Conservation (phyloP, 2,797 vertebrate genomes). For the Oryzias dopingdopingensis region DNA sequence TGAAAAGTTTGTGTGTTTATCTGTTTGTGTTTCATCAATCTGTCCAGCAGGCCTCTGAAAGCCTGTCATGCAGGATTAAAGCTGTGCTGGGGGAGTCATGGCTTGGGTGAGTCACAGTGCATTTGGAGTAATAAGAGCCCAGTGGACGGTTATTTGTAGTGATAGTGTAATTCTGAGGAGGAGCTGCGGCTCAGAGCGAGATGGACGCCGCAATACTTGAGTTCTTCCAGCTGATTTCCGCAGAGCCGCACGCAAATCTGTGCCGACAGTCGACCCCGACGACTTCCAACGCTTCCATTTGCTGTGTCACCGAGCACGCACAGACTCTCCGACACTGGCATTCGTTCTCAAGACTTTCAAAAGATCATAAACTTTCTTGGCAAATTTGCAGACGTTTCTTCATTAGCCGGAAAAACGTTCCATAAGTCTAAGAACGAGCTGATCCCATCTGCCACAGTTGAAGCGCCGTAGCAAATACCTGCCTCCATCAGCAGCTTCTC, state of each 20-base stretch:
- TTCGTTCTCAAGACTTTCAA: background rate
- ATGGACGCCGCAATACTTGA: slow-evolving; percentile 6
- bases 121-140: slow-evolving; percentile 16
- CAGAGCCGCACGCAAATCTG: slow-evolving; percentile 22
- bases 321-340: background rate
- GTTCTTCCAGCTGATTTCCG: slow-evolving; percentile 33
- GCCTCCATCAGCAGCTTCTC: slow-evolving; percentile 22
- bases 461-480: slow-evolving; percentile 13
- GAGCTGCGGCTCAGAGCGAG: slow-evolving; percentile 21
- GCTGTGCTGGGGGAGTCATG: background rate
- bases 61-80: slow-evolving; percentile 21
- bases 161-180: slow-evolving; percentile 36
- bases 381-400: too few species aligned
- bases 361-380: background rate
- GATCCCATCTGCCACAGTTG: slow-evolving; percentile 13
- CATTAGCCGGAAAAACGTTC: slow-evolving; percentile 1
- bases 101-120: slow-evolving; percentile 8
- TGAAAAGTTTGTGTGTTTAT: slow-evolving; percentile 6
- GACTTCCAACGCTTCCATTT: slow-evolving; percentile 26
- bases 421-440: slow-evolving; percentile 6
- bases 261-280: slow-evolving; percentile 29
- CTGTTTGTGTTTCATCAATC: slow-evolving; percentile 18
- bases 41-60: slow-evolving; percentile 18
- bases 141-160: slow-evolving; percentile 27
- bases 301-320: slow-evolving; percentile 15